These are phyloP conservation scores for Unio pictorum DNA, from an alignment of 2,888 invertebrate species.

Conservation along the genomic window DNA sequence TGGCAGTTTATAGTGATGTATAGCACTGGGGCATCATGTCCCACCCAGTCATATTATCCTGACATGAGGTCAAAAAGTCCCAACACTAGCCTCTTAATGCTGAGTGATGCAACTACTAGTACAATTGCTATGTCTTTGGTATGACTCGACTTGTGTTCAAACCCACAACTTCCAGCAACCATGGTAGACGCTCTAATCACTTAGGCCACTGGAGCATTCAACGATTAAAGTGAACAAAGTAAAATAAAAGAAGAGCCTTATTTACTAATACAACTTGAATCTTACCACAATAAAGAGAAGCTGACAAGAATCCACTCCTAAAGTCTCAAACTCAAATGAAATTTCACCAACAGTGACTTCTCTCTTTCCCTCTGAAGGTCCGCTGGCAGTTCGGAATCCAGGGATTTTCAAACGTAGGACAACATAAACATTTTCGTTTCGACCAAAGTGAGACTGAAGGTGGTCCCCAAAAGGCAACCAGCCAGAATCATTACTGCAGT, in stretches of 20 bases:
- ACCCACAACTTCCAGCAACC: too few species aligned
- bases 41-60: too few species aligned
- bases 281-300: constrained; percentile 75
- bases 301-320: constrained; percentile 73
- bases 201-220: too few species aligned
- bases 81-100: too few species aligned
- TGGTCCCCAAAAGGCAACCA: constrained; percentile 75
- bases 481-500: constrained; percentile 70
- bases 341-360: constrained; percentile 72
- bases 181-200: too few species aligned
- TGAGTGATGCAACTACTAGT: too few species aligned
- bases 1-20: too few species aligned
- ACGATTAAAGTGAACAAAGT: background rate
- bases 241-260: background rate
- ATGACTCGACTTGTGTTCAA: too few species aligned
- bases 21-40: too few species aligned
- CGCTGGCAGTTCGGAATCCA: constrained; percentile 71
- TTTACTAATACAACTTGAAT: constrained; percentile 2
- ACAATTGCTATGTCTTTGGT: too few species aligned
- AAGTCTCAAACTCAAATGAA: constrained; percentile 75
- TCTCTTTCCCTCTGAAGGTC: constrained; percentile 69
- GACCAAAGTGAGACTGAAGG: constrained; percentile 73
- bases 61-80: too few species aligned
- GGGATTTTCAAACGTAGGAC: constrained; percentile 72
- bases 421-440: constrained; percentile 73